Percentiles rank a stretch among this genome's conserved stretches.
phyloP scores from a whole-genome alignment of 2,797 vertebrate species.

The Lutra lutra region DNA sequence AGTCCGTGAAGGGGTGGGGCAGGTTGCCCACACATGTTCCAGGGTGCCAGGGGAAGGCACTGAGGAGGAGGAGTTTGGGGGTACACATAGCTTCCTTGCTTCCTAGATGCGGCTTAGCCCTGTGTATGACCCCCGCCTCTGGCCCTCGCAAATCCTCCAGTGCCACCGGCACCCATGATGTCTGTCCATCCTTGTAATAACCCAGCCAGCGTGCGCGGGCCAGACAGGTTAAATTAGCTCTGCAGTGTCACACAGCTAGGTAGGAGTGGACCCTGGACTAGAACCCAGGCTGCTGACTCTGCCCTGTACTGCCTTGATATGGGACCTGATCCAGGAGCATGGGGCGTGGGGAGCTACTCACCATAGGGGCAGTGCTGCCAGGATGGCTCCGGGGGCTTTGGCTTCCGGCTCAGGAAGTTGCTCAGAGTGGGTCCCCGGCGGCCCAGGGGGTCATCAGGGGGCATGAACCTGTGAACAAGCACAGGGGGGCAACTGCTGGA shows the following conservation, averaged over 20 bases:
- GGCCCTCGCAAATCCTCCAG: background rate
- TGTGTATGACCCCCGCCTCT: background rate
- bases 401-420: constrained; percentile 91
- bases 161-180: rapidly evolving
- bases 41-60: background rate
- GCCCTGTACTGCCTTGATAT: background rate
- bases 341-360: constrained; percentile 74
- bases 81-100: background rate
- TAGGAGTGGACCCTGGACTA: background rate
- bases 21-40: background rate
- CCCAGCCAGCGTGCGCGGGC: background rate
- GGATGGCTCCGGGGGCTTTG: constrained; percentile 86
- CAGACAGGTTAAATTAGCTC: background rate
- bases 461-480: constrained; percentile 92
- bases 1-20: rapidly evolving
- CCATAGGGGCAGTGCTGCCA: constrained; percentile 93
- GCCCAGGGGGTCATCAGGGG: constrained; percentile 94
- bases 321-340: background rate
- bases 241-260: background rate
- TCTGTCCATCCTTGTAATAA: background rate
- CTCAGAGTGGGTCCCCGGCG: constrained; percentile 91
- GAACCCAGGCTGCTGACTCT: background rate
- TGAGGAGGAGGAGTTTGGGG: background rate
- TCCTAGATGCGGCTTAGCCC: background rate
- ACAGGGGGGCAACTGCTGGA: background rate